These are phyloP conservation scores for Chiroxiphia lanceolata DNA, from an alignment of 2,797 vertebrate species.

Conservation along the genomic window DNA sequence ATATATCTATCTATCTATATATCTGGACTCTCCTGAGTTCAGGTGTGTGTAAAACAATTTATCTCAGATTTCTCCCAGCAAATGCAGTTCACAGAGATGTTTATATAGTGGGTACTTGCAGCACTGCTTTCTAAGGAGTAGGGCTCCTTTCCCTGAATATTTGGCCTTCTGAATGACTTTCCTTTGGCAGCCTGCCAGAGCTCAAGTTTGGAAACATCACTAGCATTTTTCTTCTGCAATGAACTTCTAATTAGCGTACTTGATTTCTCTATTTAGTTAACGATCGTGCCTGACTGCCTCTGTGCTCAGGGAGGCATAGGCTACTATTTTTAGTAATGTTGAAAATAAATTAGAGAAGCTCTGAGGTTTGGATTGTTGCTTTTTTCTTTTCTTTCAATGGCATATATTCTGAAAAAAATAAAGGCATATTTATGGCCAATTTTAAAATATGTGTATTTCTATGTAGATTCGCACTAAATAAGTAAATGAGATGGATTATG, in stretches of 20 bases:
- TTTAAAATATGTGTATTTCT: neutral
- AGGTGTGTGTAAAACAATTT: neutral
- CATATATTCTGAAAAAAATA: neutral
- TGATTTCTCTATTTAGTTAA: constrained; percentile 13
- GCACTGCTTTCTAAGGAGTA: neutral
- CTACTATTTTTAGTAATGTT: constrained; percentile 1
- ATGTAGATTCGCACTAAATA: neutral
- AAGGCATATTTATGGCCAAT: neutral
- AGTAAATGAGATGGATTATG: neutral
- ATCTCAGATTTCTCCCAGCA: neutral
- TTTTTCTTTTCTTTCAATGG: neutral
- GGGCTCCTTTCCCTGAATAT: constrained; percentile 1
- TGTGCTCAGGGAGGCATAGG: neutral
- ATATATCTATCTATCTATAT: too few relatives aligned
- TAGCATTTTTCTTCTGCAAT: constrained; percentile 19
- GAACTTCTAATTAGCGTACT: constrained; percentile 52
- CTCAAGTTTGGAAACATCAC: constrained; percentile 31
- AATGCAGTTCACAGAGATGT: neutral
- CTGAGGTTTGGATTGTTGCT: neutral
- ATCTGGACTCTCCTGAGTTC: neutral
- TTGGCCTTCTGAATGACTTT: constrained; percentile 33
- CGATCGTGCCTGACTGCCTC: neutral
- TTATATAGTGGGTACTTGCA: neutral
- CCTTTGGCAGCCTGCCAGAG: constrained; percentile 6
- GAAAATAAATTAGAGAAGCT: neutral